Conservation (phyloP, 2,888 invertebrate genomes). For the Dasysyrphus albostriatus region DNA sequence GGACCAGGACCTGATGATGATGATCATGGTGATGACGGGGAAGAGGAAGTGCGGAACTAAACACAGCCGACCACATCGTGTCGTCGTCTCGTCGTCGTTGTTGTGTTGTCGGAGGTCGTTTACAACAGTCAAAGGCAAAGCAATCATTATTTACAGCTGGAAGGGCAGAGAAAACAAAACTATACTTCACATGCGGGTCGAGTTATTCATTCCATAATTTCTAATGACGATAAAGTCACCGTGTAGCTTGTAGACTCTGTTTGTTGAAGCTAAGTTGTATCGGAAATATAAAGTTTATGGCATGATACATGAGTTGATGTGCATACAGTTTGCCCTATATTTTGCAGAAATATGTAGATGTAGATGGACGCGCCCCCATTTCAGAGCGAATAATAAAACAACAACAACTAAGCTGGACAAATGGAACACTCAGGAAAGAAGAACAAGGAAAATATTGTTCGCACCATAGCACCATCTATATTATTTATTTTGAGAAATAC, state of each 20-base stretch:
- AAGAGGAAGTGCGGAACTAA: background rate
- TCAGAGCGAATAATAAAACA: background rate
- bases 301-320: conserved; percentile 30
- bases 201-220: conserved; percentile 34
- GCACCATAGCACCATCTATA: background rate
- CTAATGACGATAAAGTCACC: conserved; percentile 27
- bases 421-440: background rate
- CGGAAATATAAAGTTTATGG: conserved; percentile 38
- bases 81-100: conserved; percentile 1
- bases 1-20: background rate
- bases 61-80: background rate
- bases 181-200: conserved; percentile 17
- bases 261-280: conserved; percentile 35
- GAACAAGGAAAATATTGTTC: background rate
- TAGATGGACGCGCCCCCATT: conserved; percentile 12
- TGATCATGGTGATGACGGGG: conserved; percentile 8
- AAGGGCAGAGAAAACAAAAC: conserved; percentile 27
- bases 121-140: conserved; percentile 34
- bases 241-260: conserved; percentile 6
- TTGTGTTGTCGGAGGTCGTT: conserved; percentile 17
- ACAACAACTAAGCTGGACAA: conserved; percentile 5
- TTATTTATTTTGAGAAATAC: background rate
- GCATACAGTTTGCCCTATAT: background rate
- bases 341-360: background rate
- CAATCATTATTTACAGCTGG: conserved; percentile 58